Conservation (phyloP, 1,140 invertebrate genomes). For the Lepidurus arcticus region DNA sequence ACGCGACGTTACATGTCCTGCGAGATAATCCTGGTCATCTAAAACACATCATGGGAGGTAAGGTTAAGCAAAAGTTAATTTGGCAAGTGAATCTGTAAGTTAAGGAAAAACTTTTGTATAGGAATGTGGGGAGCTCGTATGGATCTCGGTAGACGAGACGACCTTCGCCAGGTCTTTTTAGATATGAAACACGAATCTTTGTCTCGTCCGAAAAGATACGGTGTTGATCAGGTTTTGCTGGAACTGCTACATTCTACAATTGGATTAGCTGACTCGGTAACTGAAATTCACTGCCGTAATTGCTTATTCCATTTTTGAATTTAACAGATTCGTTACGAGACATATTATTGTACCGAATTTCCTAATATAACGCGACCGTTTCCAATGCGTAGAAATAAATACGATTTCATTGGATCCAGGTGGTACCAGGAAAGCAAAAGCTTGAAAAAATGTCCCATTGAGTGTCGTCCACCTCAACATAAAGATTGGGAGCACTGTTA, state of each 20-base stretch:
- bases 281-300: neutral
- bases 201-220: neutral
- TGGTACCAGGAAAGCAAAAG: neutral
- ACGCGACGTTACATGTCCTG: constrained; percentile 37
- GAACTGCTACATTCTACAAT: neutral
- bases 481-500: constrained; percentile 29
- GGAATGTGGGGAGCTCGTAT: constrained; percentile 33
- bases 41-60: constrained; percentile 32
- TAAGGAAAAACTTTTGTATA: neutral
- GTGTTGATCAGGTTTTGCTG: constrained; percentile 24
- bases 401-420: neutral
- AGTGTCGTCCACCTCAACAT: constrained; percentile 13
- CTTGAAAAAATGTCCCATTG: constrained; percentile 7
- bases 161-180: neutral
- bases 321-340: neutral
- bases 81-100: neutral
- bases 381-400: neutral
- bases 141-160: neutral
- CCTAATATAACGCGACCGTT: neutral
- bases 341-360: constrained; percentile 16
- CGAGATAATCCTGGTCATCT: constrained; percentile 33
- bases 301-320: neutral
- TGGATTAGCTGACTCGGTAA: constrained; percentile 25
- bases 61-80: neutral
- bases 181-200: neutral